These are phyloP conservation scores for Tyria jacobaeae DNA, from an alignment of 2,888 invertebrate species.

Conservation along the genomic window DNA sequence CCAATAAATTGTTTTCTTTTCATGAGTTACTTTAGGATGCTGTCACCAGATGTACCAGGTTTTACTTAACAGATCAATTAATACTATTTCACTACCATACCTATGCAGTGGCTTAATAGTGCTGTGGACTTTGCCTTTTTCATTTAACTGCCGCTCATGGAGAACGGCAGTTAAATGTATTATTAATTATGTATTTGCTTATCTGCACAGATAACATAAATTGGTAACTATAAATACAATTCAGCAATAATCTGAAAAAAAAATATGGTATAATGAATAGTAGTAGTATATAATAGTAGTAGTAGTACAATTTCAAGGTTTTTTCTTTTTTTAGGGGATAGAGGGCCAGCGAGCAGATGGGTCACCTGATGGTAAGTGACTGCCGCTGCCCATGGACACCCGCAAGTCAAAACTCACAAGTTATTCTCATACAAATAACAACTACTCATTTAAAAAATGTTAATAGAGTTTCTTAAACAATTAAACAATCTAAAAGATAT, in stretches of 20 bases:
- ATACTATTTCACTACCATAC: not conserved
- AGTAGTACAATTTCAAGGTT: slow-evolving; percentile 3
- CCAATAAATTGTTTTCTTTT: not conserved
- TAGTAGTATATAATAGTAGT: not conserved
- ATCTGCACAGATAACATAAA: not conserved
- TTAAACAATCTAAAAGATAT: not conserved
- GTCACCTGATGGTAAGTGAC: too few relatives aligned
- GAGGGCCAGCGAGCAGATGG: too few relatives aligned
- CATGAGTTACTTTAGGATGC: not conserved
- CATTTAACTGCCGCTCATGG: too few relatives aligned
- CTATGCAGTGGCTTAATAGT: not conserved
- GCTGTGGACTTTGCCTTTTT: not conserved
- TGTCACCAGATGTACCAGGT: not conserved
- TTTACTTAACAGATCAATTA: not conserved
- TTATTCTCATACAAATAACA: not conserved
- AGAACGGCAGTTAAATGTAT: not conserved
- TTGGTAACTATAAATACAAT: too few relatives aligned
- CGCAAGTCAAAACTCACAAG: too few relatives aligned
- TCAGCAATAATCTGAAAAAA: too few relatives aligned
- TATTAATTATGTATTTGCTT: not conserved
- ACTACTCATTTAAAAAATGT: too few relatives aligned
- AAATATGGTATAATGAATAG: too few relatives aligned
- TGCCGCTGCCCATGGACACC: too few relatives aligned
- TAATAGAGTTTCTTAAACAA: not conserved
- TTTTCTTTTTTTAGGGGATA: too few relatives aligned